Conservation (phyloP, 2,113 vertebrate species). For the Entosphenus tridentatus region DNA sequence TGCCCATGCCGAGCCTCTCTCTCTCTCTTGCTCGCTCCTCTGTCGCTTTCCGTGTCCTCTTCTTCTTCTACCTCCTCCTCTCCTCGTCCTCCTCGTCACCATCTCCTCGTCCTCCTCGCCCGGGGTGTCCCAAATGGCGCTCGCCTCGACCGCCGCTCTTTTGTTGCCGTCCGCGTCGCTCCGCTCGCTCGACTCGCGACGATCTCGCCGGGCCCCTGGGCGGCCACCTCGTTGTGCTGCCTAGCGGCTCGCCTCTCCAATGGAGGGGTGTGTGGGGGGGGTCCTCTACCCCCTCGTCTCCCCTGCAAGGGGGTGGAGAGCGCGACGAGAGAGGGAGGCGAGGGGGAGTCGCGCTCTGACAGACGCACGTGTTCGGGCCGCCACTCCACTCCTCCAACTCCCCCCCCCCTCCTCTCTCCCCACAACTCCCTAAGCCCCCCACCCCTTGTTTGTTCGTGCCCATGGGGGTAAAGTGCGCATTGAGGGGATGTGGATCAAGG, state of each 20-base stretch:
- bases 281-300: not conserved
- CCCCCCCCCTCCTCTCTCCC: not conserved
- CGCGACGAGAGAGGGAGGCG: no score
- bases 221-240: not conserved
- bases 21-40: not conserved
- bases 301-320: not conserved
- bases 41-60: not conserved
- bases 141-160: not conserved
- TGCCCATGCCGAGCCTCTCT: not conserved
- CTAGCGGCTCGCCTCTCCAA: not conserved
- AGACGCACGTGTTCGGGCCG: not conserved
- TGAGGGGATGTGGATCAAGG: no score
- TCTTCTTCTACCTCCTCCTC: not conserved
- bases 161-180: not conserved
- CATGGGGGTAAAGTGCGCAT: not conserved
- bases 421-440: not conserved
- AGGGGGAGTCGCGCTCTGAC: no score
- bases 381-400: not conserved
- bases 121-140: not conserved
- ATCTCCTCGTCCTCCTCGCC: not conserved
- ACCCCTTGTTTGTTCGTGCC: not conserved
- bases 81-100: not conserved
- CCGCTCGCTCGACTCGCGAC: not conserved
- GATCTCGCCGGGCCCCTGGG: not conserved
- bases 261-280: no score